Percentiles rank a stretch among this genome's conserved stretches.
phyloP scores from a whole-genome alignment of 2,888 invertebrate genomes.

The Ophioninae sp. region DNA sequence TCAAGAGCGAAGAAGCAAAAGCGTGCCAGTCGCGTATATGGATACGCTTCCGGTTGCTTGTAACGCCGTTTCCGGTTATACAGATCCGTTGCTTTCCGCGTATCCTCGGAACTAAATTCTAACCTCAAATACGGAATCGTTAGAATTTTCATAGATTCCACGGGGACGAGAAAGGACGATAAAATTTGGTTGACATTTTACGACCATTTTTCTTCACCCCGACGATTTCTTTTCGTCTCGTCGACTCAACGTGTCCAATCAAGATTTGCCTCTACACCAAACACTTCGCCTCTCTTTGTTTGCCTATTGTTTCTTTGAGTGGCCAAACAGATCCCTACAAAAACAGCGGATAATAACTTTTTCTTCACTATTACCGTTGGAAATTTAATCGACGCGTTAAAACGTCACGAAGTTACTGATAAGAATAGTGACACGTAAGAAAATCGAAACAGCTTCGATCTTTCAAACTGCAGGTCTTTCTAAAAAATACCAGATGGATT shows the following conservation, averaged over 20 bases:
- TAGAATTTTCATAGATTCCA: background rate
- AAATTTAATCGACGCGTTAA: background rate
- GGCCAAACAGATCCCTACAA: background rate
- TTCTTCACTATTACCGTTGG: background rate
- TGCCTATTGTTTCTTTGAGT: background rate
- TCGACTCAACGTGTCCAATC: background rate
- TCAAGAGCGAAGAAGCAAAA: constrained; percentile 5
- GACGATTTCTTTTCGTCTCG: background rate
- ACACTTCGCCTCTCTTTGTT: background rate
- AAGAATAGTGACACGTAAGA: background rate
- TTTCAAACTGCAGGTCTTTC: constrained; percentile 2
- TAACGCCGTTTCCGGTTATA: constrained; percentile 26
- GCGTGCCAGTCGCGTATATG: constrained; percentile 14
- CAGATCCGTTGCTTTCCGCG: constrained; percentile 17
- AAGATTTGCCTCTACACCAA: too few species aligned
- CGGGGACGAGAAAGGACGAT: background rate
- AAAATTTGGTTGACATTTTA: background rate
- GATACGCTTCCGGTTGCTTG: constrained; percentile 27
- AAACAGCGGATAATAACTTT: background rate
- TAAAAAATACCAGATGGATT: background rate
- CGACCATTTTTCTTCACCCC: background rate
- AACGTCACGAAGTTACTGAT: background rate
- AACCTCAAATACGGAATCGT: background rate
- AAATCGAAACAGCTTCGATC: constrained; percentile 5
- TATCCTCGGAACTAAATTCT: constrained; percentile 1